phyloP scores from a whole-genome alignment of 2,797 vertebrate genomes.

The Acridotheres tristis region DNA sequence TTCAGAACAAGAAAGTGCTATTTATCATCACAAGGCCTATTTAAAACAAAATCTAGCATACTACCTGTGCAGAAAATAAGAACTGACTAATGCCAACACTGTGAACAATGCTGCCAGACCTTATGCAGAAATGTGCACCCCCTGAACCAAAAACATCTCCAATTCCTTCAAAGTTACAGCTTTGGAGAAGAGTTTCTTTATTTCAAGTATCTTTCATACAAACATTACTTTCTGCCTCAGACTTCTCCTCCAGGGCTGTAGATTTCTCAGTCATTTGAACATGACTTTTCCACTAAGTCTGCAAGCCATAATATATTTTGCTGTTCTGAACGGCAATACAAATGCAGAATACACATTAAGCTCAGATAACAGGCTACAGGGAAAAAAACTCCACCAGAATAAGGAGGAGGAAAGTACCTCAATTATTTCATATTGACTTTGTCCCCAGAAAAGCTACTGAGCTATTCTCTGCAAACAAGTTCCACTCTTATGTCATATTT shows the following conservation, averaged over 20 bases:
- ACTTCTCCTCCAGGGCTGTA: neutral
- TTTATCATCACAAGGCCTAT: neutral
- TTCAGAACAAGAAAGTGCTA: neutral
- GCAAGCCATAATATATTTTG: neutral
- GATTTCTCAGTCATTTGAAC: neutral
- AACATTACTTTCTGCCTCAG: neutral
- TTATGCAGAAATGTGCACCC: neutral
- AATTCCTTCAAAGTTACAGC: neutral
- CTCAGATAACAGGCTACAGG: neutral
- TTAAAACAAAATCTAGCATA: neutral
- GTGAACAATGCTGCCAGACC: neutral
- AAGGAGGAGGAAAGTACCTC: neutral
- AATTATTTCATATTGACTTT: neutral
- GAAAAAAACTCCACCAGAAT: too few species aligned
- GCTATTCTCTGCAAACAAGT: neutral
- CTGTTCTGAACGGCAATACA: neutral
- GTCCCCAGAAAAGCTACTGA: neutral
- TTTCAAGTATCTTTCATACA: neutral
- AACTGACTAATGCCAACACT: neutral
- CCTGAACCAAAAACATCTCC: neutral
- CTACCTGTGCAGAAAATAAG: neutral
- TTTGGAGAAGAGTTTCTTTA: neutral
- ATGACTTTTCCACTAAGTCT: neutral
- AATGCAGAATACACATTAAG: accelerated
- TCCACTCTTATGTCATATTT: neutral